Evolutionary conservation across 2,113 vertebrate species (phyloP).

Genomic region (Calyptomena viridis): DNA sequence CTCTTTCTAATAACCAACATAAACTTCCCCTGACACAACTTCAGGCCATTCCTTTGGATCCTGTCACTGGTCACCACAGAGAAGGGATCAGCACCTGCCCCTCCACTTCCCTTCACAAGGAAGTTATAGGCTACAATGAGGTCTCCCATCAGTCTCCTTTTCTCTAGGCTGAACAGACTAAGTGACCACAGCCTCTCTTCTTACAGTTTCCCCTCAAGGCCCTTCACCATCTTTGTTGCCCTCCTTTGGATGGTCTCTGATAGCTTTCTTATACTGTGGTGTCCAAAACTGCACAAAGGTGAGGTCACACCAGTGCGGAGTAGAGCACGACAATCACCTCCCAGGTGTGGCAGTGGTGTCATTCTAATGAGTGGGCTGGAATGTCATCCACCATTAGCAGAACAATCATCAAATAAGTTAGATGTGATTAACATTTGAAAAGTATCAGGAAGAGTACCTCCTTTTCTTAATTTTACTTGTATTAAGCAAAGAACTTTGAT

Average conservation of each 20-base stretch:
- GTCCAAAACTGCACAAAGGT: background rate
- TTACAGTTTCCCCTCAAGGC: background rate
- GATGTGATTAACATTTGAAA: background rate
- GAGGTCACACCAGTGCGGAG: background rate
- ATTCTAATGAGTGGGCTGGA: background rate
- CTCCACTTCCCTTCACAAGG: fast-evolving
- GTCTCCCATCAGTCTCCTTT: background rate
- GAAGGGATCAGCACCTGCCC: background rate
- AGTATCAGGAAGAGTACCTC: background rate
- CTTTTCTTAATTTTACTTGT: background rate
- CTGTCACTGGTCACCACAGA: background rate
- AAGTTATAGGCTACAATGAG: fast-evolving
- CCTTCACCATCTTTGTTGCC: background rate
- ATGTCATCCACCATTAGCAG: background rate
- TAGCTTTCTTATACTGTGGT: background rate
- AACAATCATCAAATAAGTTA: background rate
- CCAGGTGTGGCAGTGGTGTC: background rate
- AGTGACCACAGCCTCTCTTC: background rate
- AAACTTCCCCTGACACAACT: background rate
- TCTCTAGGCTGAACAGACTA: background rate
- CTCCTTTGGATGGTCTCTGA: too few relatives aligned
- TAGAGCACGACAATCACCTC: background rate
- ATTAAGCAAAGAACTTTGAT: background rate
- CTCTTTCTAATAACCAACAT: too few relatives aligned
- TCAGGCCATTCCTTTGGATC: background rate